A percentile compares a stretch with the other conserved stretches of the same genome.
Conservation (phyloP, 64 coral and sea anemone genomes). For the Actinia equina region DNA sequence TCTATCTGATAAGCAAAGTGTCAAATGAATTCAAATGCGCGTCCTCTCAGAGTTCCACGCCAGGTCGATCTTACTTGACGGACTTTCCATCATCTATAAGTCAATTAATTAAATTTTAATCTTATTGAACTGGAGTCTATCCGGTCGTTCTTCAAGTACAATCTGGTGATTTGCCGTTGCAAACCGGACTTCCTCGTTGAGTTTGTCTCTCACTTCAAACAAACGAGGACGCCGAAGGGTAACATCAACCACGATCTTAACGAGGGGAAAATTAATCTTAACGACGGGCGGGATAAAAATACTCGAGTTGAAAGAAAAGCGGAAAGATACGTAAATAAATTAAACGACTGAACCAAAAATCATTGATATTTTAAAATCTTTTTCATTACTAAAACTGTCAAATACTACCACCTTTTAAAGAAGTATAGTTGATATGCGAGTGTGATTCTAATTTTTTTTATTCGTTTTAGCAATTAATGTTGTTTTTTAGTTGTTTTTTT, state of each 20-base stretch:
- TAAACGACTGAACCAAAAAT: no score
- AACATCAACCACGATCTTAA: background rate
- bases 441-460: background rate
- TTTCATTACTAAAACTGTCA: background rate
- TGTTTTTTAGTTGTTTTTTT: no score
- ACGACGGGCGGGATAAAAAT: background rate
- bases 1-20: no score
- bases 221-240: background rate
- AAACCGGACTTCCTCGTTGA: background rate
- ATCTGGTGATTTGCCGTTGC: background rate
- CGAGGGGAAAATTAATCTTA: background rate
- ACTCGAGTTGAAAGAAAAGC: background rate
- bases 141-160: conserved; percentile 18
- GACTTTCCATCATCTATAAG: background rate
- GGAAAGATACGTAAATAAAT: background rate
- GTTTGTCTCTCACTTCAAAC: background rate
- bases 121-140: conserved; percentile 2
- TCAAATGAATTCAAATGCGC: no score
- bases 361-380: background rate
- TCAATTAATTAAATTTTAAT: conserved; percentile 25
- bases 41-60: background rate
- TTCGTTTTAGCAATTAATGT: no score
- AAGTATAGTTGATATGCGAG: background rate
- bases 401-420: background rate
- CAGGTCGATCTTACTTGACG: background rate